Percentiles rank a stretch among this genome's conserved stretches.
phyloP scores from a whole-genome alignment of 2,888 invertebrate species.

The Griposia aprilina region DNA sequence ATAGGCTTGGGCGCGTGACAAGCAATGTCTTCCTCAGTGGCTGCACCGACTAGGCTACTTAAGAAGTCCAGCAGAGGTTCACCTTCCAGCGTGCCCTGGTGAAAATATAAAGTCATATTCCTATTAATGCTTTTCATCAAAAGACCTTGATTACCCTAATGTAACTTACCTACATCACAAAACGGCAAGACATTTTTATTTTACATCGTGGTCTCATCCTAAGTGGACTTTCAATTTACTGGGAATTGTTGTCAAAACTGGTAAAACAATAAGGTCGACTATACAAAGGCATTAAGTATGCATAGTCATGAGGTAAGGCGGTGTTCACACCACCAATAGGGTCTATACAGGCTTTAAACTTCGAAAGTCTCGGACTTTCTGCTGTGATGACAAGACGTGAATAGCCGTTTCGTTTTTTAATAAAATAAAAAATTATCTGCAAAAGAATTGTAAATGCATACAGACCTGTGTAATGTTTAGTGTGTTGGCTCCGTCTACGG shows the following conservation, averaged over 20 bases:
- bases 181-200: no score
- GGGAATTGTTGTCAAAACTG: background rate
- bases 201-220: no score
- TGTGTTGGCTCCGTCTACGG: conserved; percentile 94
- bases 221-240: background rate
- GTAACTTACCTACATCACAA: no score
- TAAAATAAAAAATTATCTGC: background rate
- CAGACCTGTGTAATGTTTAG: conserved; percentile 92
- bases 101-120: no score
- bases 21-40: conserved; percentile 91
- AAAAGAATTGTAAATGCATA: conserved; percentile 49
- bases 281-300: background rate
- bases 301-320: background rate
- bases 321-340: background rate
- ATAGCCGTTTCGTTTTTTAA: background rate
- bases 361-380: background rate
- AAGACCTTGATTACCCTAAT: background rate
- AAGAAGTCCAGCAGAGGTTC: conserved; percentile 93
- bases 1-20: conserved; percentile 96
- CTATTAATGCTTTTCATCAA: background rate
- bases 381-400: background rate
- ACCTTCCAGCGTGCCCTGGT: conserved; percentile 91
- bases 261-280: background rate
- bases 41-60: conserved; percentile 91
- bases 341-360: background rate